Conservation (phyloP, 1,140 invertebrate genomes). For the Ganaspis sp. region DNA sequence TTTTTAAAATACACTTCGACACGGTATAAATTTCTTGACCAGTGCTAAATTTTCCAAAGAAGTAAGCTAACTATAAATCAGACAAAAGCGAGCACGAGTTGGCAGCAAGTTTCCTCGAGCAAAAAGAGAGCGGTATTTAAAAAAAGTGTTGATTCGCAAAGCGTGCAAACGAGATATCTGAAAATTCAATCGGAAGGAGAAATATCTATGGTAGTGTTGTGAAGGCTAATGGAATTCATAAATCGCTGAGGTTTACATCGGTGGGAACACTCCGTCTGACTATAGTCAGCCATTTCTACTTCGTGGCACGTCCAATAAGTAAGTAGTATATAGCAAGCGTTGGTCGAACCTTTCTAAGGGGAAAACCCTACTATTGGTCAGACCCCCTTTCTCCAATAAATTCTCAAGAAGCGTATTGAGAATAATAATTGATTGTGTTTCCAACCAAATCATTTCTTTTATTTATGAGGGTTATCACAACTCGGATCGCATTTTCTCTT, state of each 20-base stretch:
- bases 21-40: not conserved
- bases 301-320: slow-evolving; percentile 2
- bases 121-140: not conserved
- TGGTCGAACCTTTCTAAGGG: not conserved
- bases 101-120: not conserved
- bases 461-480: not conserved
- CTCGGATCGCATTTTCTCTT: not conserved
- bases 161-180: not conserved
- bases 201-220: slow-evolving; percentile 3
- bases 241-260: not conserved
- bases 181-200: slow-evolving; percentile 12
- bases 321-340: not conserved
- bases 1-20: not conserved
- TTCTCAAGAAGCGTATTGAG: not conserved
- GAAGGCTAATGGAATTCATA: slow-evolving; percentile 22
- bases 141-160: not conserved
- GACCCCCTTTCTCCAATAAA: slow-evolving; percentile 8
- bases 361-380: not conserved
- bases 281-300: slow-evolving; percentile 11
- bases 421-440: slow-evolving; percentile 10
- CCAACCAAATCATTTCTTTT: not conserved
- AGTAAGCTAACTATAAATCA: slow-evolving; percentile 16
- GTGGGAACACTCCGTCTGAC: not conserved
- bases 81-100: not conserved
- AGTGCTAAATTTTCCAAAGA: slow-evolving; percentile 15